Conservation (phyloP, 2,113 vertebrate genomes). For the Saguinus imperator region DNA sequence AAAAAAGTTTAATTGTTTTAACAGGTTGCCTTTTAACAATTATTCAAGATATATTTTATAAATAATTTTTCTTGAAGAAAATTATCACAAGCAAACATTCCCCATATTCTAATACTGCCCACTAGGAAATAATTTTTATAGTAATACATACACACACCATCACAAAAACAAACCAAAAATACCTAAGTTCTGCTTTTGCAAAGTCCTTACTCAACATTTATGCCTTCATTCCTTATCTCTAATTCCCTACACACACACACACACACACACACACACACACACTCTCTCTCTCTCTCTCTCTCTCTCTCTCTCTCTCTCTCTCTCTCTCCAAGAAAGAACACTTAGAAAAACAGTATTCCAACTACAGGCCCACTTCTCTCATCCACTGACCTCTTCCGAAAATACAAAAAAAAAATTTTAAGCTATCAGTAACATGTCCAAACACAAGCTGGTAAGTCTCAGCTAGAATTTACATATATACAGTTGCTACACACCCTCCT, state of each 20-base stretch:
- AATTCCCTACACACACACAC: not conserved
- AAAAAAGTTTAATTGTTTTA: conserved; percentile 19
- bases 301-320: too few species aligned
- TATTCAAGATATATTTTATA: conserved; percentile 40
- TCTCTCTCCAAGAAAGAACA: too few species aligned
- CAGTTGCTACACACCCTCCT: conserved; percentile 11
- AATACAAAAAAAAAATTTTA: conserved; percentile 66
- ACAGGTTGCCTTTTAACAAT: conserved; percentile 36
- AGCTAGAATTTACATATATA: conserved; percentile 30
- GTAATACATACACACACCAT: conserved; percentile 35
- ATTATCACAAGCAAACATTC: conserved; percentile 29
- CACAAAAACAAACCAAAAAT: not conserved
- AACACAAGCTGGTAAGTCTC: conserved; percentile 44
- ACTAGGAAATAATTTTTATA: conserved; percentile 60
- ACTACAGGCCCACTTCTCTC: conserved; percentile 19
- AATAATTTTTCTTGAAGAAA: conserved; percentile 52
- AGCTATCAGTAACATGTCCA: conserved; percentile 58
- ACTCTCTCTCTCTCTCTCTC: too few species aligned
- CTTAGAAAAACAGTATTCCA: not conserved
- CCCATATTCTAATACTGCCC: conserved; percentile 37
- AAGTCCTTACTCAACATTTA: conserved; percentile 4
- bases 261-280: not conserved
- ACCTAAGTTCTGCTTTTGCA: not conserved
- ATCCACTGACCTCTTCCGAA: conserved; percentile 74
- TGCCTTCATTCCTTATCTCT: not conserved